Evolutionary conservation across 2,113 vertebrate genomes (phyloP).

Genomic region (Hymenochirus boettgeri): DNA sequence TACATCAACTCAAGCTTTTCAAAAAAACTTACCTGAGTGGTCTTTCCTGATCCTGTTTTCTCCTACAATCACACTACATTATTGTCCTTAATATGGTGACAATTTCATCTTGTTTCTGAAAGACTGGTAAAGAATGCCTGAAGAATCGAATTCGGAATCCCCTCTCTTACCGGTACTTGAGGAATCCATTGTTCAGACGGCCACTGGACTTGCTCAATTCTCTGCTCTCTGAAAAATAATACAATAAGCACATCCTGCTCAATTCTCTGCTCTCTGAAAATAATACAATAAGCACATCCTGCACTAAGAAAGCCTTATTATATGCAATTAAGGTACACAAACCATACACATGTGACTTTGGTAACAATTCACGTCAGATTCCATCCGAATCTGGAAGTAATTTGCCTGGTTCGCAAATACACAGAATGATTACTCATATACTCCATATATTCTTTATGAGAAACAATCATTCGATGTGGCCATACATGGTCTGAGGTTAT

Average conservation of each 20-base stretch:
- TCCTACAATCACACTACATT: conserved; percentile 84
- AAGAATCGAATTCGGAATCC: conserved; percentile 82
- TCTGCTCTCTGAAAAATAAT: conserved; percentile 58
- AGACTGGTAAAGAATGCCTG: conserved; percentile 77
- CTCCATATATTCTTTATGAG: no score
- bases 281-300: no score
- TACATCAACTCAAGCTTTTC: no score
- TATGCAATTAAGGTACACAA: no score
- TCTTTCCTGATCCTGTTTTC: conserved; percentile 96
- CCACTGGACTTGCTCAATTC: conserved; percentile 76
- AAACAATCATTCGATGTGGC: no score
- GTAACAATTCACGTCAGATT: no score
- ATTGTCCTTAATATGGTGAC: conserved; percentile 77
- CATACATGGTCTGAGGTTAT: no score
- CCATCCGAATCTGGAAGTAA: no score
- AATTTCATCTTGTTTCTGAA: conserved; percentile 80
- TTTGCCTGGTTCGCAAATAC: no score
- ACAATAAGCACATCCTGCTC: conserved; percentile 62
- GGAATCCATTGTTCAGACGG: conserved; percentile 77
- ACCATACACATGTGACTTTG: no score
- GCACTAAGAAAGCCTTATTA: no score
- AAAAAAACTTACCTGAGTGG: conserved; percentile 84
- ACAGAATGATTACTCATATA: no score
- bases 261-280: conserved; percentile 66
- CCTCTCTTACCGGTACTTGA: conserved; percentile 77